A percentile compares a stretch with the other conserved stretches of the same genome.
Evolutionary conservation across 2,888 invertebrate species (phyloP).

Genomic region (Cataglyphis rosenhaueri): DNA sequence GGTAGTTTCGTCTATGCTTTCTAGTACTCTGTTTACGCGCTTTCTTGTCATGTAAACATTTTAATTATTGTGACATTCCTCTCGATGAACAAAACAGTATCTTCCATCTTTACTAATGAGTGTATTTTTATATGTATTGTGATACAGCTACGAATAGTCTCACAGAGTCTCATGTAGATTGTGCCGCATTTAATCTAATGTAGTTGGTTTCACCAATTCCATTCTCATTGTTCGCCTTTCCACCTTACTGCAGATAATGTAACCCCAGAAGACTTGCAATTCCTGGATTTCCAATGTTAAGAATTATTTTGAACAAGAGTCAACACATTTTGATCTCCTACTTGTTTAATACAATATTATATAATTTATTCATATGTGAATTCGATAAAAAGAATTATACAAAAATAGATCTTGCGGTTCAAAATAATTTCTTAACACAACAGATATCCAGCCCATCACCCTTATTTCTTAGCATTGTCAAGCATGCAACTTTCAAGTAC

Average conservation of each 20-base stretch:
- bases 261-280: slow-evolving; percentile 69
- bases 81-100: slow-evolving; percentile 11
- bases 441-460: slow-evolving; percentile 81
- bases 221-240: slow-evolving; percentile 40
- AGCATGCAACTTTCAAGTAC: slow-evolving; percentile 82
- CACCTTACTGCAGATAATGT: slow-evolving; percentile 47
- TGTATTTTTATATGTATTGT: slow-evolving; percentile 28
- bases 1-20: slow-evolving; percentile 58
- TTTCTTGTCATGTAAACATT: slow-evolving; percentile 19
- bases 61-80: slow-evolving; percentile 32
- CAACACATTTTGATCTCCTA: not conserved
- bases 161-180: slow-evolving; percentile 41
- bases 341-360: not conserved
- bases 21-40: slow-evolving; percentile 30
- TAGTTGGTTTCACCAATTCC: slow-evolving; percentile 52
- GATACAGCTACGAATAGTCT: slow-evolving; percentile 42
- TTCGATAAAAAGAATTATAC: not conserved
- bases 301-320: slow-evolving; percentile 60
- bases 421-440: slow-evolving; percentile 56
- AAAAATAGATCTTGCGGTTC: slow-evolving; percentile 20
- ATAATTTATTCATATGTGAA: not conserved
- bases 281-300: slow-evolving; percentile 62
- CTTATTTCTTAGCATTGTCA: slow-evolving; percentile 80
- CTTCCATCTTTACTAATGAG: slow-evolving; percentile 34
- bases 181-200: slow-evolving; percentile 51